Evolutionary conservation across 2,888 invertebrate species (phyloP).

Genomic region (Melinaea marsaeus): DNA sequence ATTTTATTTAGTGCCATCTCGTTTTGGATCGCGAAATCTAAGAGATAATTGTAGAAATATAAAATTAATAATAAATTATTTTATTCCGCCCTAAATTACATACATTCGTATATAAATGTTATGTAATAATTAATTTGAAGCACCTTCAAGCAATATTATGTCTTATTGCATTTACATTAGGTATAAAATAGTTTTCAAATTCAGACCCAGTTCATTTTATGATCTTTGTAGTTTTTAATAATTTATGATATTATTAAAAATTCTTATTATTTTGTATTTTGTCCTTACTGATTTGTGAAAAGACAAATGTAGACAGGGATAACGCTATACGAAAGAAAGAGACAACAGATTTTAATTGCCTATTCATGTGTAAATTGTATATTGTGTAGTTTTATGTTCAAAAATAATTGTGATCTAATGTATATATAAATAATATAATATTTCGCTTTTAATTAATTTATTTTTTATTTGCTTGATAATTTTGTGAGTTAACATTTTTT

Average conservation of each 20-base stretch:
- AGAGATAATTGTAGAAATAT: background rate
- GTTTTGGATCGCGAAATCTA: background rate
- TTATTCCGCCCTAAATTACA: background rate
- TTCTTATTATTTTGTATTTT: too few species aligned
- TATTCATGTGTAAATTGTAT: background rate
- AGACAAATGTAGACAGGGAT: too few species aligned
- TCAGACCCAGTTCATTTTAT: too few species aligned
- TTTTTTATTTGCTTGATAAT: background rate
- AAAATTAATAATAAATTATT: background rate
- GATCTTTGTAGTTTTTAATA: too few species aligned
- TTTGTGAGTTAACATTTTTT: background rate
- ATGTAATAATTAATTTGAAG: too few species aligned
- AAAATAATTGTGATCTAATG: constrained; percentile 5
- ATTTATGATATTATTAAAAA: too few species aligned
- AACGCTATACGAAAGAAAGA: too few species aligned
- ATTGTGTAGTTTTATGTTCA: background rate
- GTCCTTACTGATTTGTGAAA: too few species aligned
- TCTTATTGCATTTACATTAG: too few species aligned
- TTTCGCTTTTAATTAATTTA: background rate
- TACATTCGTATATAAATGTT: background rate
- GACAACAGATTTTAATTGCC: too few species aligned
- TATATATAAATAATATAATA: background rate
- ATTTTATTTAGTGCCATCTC: background rate
- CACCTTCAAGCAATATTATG: too few species aligned
- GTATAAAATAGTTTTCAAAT: too few species aligned